Evolutionary conservation across 1,140 invertebrate genomes (phyloP), one percentile per base, ranked within the genome.

Genomic region (Trichoplusia ni): DNA sequence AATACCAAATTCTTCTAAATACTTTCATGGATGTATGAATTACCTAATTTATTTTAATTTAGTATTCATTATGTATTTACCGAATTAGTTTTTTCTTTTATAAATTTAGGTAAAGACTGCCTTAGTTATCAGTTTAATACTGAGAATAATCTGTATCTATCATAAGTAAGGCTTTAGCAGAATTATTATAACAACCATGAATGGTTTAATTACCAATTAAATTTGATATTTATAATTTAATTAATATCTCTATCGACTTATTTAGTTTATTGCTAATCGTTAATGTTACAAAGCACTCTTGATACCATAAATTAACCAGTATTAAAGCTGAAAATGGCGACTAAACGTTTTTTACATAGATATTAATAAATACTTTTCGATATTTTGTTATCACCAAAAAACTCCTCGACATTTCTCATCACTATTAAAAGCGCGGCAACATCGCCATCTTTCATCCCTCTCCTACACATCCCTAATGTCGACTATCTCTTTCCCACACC

Each of bases 361-460:
- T n/a, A n/a, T n/a, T 9, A 21, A 19, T 38, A 38, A 21, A 7
- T 6, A 23, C 3, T 16, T 33, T 31, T 23, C 14, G n/a, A 59
- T 33, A 25, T 49, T 37, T 25, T 38, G 13, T 19, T 19, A 14
- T 37, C 7, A 14, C 2, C 21, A 54, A 44, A 58, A 40, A 42
- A 40, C 2, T 7, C 14, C 40, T 51, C 54, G 54, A 51, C 33
- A 51, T 5, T 23, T 42, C 37, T 25, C 65, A 69, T 47, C 80
- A 71, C 83, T 84, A 79, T 58, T 63, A 77, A 81, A 78, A 84
- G 64, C 80, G 74, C 79, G 74, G 77, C 81, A 85, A 84, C 82
- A 82, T 81, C 82, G 81, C 75, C 47, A 75, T 76, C 69, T 40
- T 51, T 38, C 56, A 18, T 85, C 79, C 72, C 65, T 58, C 58